Evolutionary conservation across 37 sponge, comb jelly and placozoan genomes (phyloP).

Genomic region (Theonella swinhoei): DNA sequence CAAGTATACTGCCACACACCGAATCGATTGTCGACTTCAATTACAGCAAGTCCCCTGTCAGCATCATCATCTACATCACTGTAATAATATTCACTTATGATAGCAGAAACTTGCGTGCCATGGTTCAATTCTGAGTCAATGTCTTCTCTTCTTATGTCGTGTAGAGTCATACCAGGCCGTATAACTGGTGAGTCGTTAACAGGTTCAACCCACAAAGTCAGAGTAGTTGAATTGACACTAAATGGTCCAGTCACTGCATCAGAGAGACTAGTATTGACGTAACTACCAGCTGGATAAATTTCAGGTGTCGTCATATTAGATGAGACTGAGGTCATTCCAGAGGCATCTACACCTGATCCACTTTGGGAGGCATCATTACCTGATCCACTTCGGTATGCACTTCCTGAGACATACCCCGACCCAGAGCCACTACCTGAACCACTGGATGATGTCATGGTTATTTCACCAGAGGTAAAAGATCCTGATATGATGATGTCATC

Average conservation of each 20-base stretch:
- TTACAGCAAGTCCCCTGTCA: conserved; percentile 71
- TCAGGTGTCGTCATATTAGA: not conserved
- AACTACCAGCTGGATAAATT: conserved; percentile 47
- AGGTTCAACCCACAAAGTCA: conserved; percentile 55
- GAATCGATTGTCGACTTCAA: conserved; percentile 71
- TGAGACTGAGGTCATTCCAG: not conserved
- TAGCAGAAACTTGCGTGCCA: conserved; percentile 73
- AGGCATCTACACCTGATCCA: not conserved
- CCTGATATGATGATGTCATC: not conserved
- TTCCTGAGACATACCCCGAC: not conserved
- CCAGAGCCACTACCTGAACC: conserved; percentile 25
- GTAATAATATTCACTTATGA: conserved; percentile 63
- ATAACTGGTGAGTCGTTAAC: conserved; percentile 90
- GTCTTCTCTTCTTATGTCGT: conserved; percentile 65
- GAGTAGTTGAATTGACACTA: conserved; percentile 66
- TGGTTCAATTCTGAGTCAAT: conserved; percentile 48
- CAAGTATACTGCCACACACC: conserved; percentile 91
- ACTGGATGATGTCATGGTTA: not conserved
- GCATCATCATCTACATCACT: conserved; percentile 69
- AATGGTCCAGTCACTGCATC: conserved; percentile 67
- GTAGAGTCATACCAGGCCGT: conserved; percentile 43
- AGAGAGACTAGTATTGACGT: conserved; percentile 36
- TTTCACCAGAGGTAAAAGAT: not conserved
- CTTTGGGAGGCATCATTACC: not conserved
- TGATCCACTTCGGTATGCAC: not conserved